Base-by-base conservation (phyloP, 2,113 vertebrate species). In the Asarcornis scutulata region DNA sequence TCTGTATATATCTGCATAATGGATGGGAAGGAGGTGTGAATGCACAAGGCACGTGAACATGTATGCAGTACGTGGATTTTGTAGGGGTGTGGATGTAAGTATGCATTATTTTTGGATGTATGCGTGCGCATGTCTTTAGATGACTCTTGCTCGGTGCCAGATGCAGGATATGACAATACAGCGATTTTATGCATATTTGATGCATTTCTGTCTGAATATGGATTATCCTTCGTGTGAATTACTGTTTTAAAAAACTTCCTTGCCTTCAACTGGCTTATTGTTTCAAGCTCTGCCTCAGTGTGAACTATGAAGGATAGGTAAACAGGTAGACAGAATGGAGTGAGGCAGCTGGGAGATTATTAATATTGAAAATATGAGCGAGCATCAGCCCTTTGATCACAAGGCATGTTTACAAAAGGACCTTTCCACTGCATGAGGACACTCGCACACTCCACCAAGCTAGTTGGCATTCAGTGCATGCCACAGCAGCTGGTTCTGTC, bases 321-420 rank as follows among this genome's bases (percentile, higher is more conserved):
- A 95, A 90, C 3, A 90, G 69, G 68, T 46, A 92, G 86, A n/a
- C 22, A 11, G 76, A 93, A 86, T 66, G 27, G 53, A 85, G 32
- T 18, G 42, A 95, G 94, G 95, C 94, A 95, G 77, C 91, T 85
- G 85, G 92, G 94, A 97, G 91, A 93, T 95, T 78, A 96, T 95
- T 93, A 94, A 88, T 90, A 82, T 73, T 84, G 83, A 67, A 95
- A 95, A 89, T 94, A 96, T 60, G 91, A 95, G 87, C 85, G 60
- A 84, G 91, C 74, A 94, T 83, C 92, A 88, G 89, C 87, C 91
- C 91, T 96, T 88, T 96, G 89, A 95, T 96, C 95, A 53, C 15
- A 32, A 67, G 53, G 60, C 77, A 13, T 96, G 96, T 96, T 96
- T 89, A 93, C 95, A 95, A 46, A 96, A 88, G 91, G 93, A 91